Evolutionary conservation across 2,113 vertebrate genomes (phyloP).

Genomic region (Anser brachyrhynchus): DNA sequence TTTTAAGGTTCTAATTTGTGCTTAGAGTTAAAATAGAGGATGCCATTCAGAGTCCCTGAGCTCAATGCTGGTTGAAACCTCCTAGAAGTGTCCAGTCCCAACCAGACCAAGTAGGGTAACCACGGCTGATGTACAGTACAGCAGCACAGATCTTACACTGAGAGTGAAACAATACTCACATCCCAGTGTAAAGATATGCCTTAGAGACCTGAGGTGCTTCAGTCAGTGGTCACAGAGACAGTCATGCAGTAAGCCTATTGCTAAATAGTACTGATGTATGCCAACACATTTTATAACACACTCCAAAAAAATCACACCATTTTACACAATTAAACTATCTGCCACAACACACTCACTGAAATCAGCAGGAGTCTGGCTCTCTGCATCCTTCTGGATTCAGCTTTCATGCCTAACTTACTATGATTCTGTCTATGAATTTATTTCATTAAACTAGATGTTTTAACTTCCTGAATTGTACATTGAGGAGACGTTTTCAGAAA

Average conservation of each 20-base stretch:
- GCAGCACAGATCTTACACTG: neutral
- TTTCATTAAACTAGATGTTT: neutral
- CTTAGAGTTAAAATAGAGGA: neutral
- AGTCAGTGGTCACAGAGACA: neutral
- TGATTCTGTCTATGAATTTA: neutral
- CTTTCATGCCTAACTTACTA: neutral
- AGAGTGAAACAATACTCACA: neutral
- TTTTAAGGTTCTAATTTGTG: neutral
- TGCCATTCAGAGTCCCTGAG: neutral
- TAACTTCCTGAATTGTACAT: neutral
- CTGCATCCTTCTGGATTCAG: neutral
- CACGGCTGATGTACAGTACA: neutral
- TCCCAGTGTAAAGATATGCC: neutral
- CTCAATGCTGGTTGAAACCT: neutral
- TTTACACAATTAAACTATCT: neutral
- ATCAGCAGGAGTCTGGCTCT: neutral
- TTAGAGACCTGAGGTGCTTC: neutral
- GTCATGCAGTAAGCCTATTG: neutral
- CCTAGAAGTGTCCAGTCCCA: neutral
- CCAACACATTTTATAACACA: neutral
- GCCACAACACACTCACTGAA: neutral
- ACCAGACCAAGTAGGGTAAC: neutral
- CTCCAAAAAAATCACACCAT: neutral
- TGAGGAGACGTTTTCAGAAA: neutral
- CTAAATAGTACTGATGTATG: neutral